Evolutionary conservation across 1,140 invertebrate genomes (phyloP).

Genomic region (Radopholus similis): DNA sequence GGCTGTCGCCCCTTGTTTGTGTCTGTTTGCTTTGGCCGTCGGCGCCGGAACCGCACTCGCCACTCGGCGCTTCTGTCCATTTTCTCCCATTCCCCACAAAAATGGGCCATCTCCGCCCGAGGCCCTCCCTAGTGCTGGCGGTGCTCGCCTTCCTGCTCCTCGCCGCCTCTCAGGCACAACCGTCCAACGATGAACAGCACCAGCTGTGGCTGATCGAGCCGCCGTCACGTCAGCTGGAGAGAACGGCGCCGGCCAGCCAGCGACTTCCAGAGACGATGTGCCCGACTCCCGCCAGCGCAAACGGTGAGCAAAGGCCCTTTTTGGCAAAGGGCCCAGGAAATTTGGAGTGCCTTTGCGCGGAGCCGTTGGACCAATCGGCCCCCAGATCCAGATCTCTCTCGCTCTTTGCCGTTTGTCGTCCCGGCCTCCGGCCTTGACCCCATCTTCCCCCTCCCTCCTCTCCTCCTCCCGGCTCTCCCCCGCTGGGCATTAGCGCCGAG

Average conservation of each 20-base stretch:
- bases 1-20: too few species aligned
- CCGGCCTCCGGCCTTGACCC: neutral
- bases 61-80: neutral
- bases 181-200: too few species aligned
- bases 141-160: too few species aligned
- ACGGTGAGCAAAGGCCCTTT: slow-evolving; percentile 28
- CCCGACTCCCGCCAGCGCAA: slow-evolving; percentile 31
- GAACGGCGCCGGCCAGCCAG: neutral
- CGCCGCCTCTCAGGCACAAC: too few species aligned
- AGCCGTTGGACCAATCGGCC: too few species aligned
- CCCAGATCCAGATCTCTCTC: too few species aligned
- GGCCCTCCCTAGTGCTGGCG: neutral
- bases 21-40: too few species aligned
- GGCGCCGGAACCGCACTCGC: too few species aligned
- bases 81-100: neutral
- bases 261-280: slow-evolving; percentile 39
- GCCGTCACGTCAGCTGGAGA: slow-evolving; percentile 2
- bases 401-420: too few species aligned
- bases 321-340: neutral
- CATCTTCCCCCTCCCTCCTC: neutral
- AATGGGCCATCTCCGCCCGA: too few species aligned
- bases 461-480: neutral
- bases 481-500: neutral
- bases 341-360: neutral
- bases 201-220: slow-evolving; percentile 1